phyloP scores from a whole-genome alignment of 1,140 invertebrate species.

The Drosophila serrata region DNA sequence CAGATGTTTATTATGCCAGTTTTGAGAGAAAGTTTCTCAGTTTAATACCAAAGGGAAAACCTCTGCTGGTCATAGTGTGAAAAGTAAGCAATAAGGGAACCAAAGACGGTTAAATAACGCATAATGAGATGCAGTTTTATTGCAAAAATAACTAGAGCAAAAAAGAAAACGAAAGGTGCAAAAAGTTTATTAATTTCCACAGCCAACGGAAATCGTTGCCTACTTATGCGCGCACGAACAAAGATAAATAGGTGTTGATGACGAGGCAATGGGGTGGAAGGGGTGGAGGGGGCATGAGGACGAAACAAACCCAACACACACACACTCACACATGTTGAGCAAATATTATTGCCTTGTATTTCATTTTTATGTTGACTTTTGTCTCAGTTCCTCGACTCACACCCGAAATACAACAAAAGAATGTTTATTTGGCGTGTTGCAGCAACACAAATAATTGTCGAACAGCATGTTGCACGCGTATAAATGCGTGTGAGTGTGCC shows the following conservation, averaged over 20 bases:
- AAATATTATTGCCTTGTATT: conserved; percentile 79
- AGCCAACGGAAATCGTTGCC: conserved; percentile 50
- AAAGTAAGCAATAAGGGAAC: conserved; percentile 18
- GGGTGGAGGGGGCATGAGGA: neutral
- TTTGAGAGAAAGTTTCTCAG: conserved; percentile 59
- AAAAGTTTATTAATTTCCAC: conserved; percentile 38
- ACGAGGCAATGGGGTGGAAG: neutral
- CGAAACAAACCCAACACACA: neutral
- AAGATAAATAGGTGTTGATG: conserved; percentile 24
- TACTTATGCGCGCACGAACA: conserved; percentile 57
- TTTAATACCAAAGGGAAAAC: conserved; percentile 37
- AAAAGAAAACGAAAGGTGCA: conserved; percentile 25
- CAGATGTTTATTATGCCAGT: conserved; percentile 60
- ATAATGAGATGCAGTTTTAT: conserved; percentile 67
- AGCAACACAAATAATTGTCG: conserved; percentile 82
- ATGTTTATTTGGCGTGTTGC: conserved; percentile 81
- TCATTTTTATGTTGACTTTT: conserved; percentile 81
- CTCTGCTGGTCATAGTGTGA: conserved; percentile 33
- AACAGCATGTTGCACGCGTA: conserved; percentile 75
- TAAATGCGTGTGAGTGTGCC: conserved; percentile 16
- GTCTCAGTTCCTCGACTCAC: conserved; percentile 39
- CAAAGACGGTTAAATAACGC: conserved; percentile 57
- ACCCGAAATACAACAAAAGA: conserved; percentile 30
- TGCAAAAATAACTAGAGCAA: conserved; percentile 22
- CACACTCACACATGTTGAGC: conserved; percentile 65